Evolutionary conservation across 1,140 invertebrate genomes (phyloP).

Genomic region (Drosophila funebris): DNA sequence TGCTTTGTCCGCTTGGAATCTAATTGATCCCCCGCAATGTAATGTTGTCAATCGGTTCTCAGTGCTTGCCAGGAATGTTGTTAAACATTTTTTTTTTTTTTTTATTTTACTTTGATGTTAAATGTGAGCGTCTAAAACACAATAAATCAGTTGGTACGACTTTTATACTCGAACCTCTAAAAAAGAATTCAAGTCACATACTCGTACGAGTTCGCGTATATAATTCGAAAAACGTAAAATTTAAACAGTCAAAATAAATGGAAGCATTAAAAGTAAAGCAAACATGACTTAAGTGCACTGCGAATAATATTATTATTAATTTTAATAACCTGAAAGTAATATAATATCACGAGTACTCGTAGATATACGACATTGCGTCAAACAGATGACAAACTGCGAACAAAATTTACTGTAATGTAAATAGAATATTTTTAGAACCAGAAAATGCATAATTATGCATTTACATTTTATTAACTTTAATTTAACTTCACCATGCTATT

Average conservation of each 20-base stretch:
- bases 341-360: not conserved
- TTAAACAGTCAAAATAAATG: not conserved
- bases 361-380: not conserved
- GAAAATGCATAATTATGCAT: too few species aligned
- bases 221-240: not conserved
- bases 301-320: not conserved
- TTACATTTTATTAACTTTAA: not conserved
- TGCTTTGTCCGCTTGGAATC: slow-evolving; percentile 66
- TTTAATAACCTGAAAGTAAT: not conserved
- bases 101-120: slow-evolving; percentile 33
- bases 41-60: slow-evolving; percentile 60
- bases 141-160: slow-evolving; percentile 20
- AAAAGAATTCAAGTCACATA: slow-evolving; percentile 20
- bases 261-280: not conserved
- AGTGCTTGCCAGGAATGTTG: slow-evolving; percentile 57
- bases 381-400: not conserved
- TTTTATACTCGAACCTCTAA: slow-evolving; percentile 13
- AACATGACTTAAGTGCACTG: not conserved
- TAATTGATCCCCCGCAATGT: slow-evolving; percentile 59
- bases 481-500: too few species aligned
- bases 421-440: not conserved
- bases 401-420: not conserved
- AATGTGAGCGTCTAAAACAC: slow-evolving; percentile 37
- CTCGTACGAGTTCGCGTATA: not conserved
- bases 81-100: slow-evolving; percentile 18